Conservation (phyloP, 2,888 invertebrate genomes). For the Syritta pipiens region DNA sequence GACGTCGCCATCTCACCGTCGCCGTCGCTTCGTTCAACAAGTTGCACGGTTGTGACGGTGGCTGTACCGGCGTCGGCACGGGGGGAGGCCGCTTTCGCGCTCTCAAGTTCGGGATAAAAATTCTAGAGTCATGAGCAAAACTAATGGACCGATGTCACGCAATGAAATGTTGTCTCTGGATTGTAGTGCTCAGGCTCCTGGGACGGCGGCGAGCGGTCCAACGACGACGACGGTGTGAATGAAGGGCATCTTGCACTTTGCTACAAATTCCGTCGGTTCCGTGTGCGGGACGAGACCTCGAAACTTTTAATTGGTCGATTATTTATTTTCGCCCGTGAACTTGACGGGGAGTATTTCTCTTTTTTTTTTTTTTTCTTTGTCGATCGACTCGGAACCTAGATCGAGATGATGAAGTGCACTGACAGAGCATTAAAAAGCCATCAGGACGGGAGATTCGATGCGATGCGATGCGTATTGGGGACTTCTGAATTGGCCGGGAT, state of each 20-base stretch:
- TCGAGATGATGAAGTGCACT: conserved; percentile 49
- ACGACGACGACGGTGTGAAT: conserved; percentile 46
- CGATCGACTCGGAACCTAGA: no score
- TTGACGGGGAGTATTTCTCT: no score
- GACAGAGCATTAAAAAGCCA: conserved; percentile 60
- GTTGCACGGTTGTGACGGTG: no score
- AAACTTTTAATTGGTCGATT: conserved; percentile 70
- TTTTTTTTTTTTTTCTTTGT: no score
- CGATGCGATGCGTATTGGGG: conserved; percentile 34
- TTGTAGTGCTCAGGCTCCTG: no score
- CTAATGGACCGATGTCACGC: conserved; percentile 74
- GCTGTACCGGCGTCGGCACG: no score
- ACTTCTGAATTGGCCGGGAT: conserved; percentile 46
- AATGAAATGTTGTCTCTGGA: conserved; percentile 69
- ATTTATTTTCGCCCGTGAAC: conserved; percentile 62
- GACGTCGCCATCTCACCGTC: no score
- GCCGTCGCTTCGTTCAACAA: no score
- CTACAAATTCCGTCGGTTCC: conserved; percentile 59
- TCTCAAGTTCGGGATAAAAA: conserved; percentile 64
- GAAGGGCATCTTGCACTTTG: conserved; percentile 65
- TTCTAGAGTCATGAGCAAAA: conserved; percentile 72
- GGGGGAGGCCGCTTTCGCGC: background rate
- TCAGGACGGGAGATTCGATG: conserved; percentile 32
- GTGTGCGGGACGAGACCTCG: conserved; percentile 30
- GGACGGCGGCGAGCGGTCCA: background rate